These are phyloP conservation scores for Nephrotoma appendiculata DNA, from an alignment of 2,888 invertebrate genomes.

Conservation along the genomic window DNA sequence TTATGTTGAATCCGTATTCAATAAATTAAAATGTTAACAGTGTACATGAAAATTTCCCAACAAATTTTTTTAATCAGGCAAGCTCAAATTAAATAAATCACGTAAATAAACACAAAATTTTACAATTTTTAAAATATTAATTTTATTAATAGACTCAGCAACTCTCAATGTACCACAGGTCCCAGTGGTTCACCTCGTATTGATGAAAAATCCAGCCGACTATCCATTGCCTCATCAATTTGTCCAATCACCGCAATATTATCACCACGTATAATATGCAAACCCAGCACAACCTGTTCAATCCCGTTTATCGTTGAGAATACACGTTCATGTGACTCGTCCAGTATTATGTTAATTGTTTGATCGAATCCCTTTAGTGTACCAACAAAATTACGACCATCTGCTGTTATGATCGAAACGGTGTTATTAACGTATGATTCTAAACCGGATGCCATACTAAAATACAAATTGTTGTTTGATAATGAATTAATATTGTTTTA, in stretches of 20 bases:
- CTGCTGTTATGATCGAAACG: constrained; percentile 89
- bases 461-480: background rate
- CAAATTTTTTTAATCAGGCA: background rate
- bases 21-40: background rate
- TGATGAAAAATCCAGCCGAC: constrained; percentile 60
- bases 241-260: constrained; percentile 87
- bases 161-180: constrained; percentile 54
- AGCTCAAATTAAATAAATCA: background rate
- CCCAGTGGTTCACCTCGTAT: constrained; percentile 75
- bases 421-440: constrained; percentile 82
- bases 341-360: constrained; percentile 95
- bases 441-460: constrained; percentile 63
- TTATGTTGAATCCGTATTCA: background rate
- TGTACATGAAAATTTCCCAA: background rate
- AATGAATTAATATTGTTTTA: background rate
- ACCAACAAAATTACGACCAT: constrained; percentile 93
- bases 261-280: constrained; percentile 96
- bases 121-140: background rate
- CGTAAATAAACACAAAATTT: background rate
- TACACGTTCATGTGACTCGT: constrained; percentile 97
- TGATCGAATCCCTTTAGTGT: constrained; percentile 98
- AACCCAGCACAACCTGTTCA: constrained; percentile 87
- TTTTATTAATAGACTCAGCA: constrained; percentile 10
- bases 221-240: constrained; percentile 70
- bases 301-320: constrained; percentile 86